Evolutionary conservation across 2,113 vertebrate species (phyloP).

Genomic region (Numida meleagris): DNA sequence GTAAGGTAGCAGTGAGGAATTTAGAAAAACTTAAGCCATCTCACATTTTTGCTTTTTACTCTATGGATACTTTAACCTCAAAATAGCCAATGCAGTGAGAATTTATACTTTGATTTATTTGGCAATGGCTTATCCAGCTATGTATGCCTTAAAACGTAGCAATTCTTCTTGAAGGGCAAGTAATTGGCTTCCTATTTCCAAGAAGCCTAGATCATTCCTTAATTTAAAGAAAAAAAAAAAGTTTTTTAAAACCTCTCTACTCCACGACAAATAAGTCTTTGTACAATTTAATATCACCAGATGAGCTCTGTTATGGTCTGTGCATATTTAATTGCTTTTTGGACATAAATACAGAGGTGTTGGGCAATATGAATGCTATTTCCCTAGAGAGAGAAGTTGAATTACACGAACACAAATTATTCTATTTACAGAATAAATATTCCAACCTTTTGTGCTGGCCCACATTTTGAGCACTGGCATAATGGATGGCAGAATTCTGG

Average conservation of each 20-base stretch:
- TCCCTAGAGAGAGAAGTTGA: neutral
- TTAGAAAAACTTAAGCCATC: neutral
- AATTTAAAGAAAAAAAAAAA: neutral
- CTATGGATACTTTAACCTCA: neutral
- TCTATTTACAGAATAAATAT: neutral
- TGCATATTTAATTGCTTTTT: neutral
- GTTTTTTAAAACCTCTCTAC: neutral
- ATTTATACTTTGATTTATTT: neutral
- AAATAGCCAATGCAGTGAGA: neutral
- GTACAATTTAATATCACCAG: neutral
- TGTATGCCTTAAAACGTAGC: neutral
- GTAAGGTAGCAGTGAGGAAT: neutral
- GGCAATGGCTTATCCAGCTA: neutral
- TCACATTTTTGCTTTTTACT: neutral
- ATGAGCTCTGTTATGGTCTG: neutral
- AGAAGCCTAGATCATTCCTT: neutral
- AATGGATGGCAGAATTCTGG: slow-evolving; percentile 90
- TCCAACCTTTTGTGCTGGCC: slow-evolving; percentile 90
- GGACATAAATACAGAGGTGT: neutral
- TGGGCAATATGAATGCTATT: neutral
- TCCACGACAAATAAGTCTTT: neutral
- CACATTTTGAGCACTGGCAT: slow-evolving; percentile 91
- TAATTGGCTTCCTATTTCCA: neutral
- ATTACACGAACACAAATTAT: neutral
- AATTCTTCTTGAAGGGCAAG: neutral